Evolutionary conservation across 2,888 invertebrate genomes (phyloP), one percentile per base, ranked within the genome.

Genomic region (Eupithecia dodoneata): DNA sequence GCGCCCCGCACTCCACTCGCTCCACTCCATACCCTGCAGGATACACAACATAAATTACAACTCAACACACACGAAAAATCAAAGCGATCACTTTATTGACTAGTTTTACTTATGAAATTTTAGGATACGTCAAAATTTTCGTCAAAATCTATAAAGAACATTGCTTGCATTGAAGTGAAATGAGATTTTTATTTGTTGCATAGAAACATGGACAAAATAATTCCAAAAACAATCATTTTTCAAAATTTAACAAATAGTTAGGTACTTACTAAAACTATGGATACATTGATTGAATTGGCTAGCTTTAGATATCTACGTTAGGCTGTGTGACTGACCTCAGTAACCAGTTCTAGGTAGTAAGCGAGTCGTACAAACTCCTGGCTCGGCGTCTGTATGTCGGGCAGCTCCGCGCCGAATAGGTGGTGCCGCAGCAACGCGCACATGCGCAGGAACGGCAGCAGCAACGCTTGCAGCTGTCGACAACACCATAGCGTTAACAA

Each of bases 361-460:
- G 97, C 97, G 72, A 98, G 96, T 59, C 96, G 96, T 18, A 97
- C 96, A 92, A 98, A 98, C 94, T 98, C 98, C 79, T 96, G 96
- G 69, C 96, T 96, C 2, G 96, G 92, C 4, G 96, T 92, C 69
- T 95, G 91, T 72, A 97, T 96, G 83, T 96, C 96, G 0, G 97
- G 98, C 88, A 98, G 94, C 71, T 96, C 96, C 85, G 97, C 96
- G 80, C 97, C 97, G 91, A 98, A 98, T 81, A 98, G 95, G 94
- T 99, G 98, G 89, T 97, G 97, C 72, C 97, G 96, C 73, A 99
- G 94, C 9, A 99, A 93, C 0, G 98, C 96, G 3, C 98, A 97
- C 72, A 98, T 96, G 70, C 99, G 96, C 81, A 99, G 92, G 92
- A 97, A 99, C 30, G 98, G 98, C 80, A 99, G 93, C 86, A 98